phyloP scores from a whole-genome alignment of 2,113 vertebrate species.

The Tor tambroides region DNA sequence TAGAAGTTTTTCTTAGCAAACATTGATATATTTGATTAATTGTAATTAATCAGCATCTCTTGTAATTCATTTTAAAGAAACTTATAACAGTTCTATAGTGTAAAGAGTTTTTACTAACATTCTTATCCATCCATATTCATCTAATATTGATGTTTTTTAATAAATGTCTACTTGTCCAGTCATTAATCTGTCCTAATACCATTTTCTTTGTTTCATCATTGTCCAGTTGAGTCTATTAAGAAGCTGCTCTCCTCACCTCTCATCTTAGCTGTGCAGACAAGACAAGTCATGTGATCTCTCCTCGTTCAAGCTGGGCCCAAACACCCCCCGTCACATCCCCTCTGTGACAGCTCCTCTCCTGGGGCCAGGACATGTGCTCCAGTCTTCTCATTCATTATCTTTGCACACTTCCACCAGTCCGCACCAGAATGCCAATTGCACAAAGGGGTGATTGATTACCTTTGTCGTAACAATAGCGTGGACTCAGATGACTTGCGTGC shows the following conservation, averaged over 20 bases:
- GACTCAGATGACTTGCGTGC: slow-evolving; percentile 21
- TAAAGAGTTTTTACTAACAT: background rate
- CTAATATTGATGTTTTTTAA: background rate
- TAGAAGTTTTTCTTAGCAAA: background rate
- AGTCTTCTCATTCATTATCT: slow-evolving; percentile 54
- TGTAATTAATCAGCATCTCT: background rate
- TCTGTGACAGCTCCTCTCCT: slow-evolving; percentile 27
- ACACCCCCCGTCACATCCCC: background rate
- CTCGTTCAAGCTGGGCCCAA: background rate
- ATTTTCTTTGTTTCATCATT: slow-evolving; percentile 14
- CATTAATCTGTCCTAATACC: slow-evolving; percentile 21
- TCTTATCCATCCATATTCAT: background rate
- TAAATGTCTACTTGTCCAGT: background rate
- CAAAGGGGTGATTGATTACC: slow-evolving; percentile 57
- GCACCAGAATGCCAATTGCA: slow-evolving; percentile 51
- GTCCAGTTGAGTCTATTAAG: background rate
- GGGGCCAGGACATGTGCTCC: slow-evolving; percentile 35
- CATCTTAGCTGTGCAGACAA: background rate
- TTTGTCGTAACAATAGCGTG: slow-evolving; percentile 52
- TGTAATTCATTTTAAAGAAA: background rate
- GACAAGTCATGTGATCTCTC: background rate
- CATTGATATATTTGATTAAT: background rate
- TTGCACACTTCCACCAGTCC: slow-evolving; percentile 49
- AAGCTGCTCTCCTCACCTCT: slow-evolving; percentile 3
- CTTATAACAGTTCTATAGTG: background rate